Conservation (phyloP, 2,888 invertebrate species). For the Atethmia centrago region DNA sequence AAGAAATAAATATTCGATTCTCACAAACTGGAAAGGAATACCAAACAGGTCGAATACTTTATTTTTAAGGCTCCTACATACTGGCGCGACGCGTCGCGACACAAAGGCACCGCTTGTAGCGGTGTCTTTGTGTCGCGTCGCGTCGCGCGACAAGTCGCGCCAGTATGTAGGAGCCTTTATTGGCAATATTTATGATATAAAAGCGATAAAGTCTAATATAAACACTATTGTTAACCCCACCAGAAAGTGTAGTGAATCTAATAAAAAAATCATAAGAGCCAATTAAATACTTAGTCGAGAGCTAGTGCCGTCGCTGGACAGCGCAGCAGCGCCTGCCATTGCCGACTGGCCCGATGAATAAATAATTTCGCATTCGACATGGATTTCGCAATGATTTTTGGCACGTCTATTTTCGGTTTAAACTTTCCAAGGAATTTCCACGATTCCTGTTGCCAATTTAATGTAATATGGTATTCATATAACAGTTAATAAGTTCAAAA, state of each 20-base stretch:
- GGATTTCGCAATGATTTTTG: slow-evolving; percentile 46
- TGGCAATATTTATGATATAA: slow-evolving; percentile 21
- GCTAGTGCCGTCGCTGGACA: slow-evolving; percentile 60
- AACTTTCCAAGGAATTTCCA: slow-evolving; percentile 32
- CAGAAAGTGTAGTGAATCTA: slow-evolving; percentile 59
- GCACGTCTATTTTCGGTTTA: slow-evolving; percentile 43
- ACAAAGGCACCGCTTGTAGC: too few relatives aligned
- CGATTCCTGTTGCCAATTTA: slow-evolving; percentile 25
- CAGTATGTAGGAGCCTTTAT: too few relatives aligned
- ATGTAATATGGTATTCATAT: slow-evolving; percentile 1
- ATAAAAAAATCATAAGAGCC: slow-evolving; percentile 75
- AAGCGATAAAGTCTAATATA: not conserved
- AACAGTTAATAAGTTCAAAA: slow-evolving; percentile 11
- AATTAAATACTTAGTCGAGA: slow-evolving; percentile 70
- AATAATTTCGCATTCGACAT: slow-evolving; percentile 61
- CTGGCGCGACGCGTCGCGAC: too few relatives aligned
- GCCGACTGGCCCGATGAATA: slow-evolving; percentile 73
- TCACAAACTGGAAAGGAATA: slow-evolving; percentile 49
- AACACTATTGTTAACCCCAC: slow-evolving; percentile 2
- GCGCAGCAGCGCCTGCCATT: slow-evolving; percentile 60
- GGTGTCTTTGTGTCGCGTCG: too few relatives aligned
- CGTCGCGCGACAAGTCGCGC: too few relatives aligned
- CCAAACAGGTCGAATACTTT: slow-evolving; percentile 41
- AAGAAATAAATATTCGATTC: slow-evolving; percentile 65
- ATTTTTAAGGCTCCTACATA: too few relatives aligned